These are phyloP conservation scores for Tadarida brasiliensis DNA, from an alignment of 2,797 vertebrate genomes.

Conservation along the genomic window DNA sequence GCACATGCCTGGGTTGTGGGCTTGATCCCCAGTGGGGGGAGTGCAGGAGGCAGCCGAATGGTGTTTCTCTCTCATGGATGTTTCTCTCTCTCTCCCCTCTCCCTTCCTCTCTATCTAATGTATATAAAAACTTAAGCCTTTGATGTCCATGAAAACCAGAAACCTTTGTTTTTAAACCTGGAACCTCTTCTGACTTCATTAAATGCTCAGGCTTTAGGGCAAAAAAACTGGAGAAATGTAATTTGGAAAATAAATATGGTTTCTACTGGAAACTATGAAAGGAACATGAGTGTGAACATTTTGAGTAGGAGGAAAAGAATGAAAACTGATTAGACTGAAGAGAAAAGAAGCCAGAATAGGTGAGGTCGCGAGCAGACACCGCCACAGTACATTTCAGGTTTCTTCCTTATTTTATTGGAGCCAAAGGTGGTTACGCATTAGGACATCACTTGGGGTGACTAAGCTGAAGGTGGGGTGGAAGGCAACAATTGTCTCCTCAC, in stretches of 20 bases:
- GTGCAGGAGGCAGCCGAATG: too few relatives aligned
- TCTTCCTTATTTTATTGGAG: neutral
- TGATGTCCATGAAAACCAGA: neutral
- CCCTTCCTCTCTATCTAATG: too few relatives aligned
- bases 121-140: neutral
- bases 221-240: neutral
- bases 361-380: accelerated
- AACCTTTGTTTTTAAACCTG: neutral
- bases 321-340: neutral
- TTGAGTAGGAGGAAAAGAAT: slow-evolving; percentile 15
- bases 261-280: slow-evolving; percentile 32
- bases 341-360: neutral
- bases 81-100: too few relatives aligned
- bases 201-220: neutral
- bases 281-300: neutral
- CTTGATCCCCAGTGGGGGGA: too few relatives aligned
- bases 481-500: neutral
- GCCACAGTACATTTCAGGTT: accelerated
- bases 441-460: neutral
- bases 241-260: neutral
- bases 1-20: too few relatives aligned
- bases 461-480: neutral
- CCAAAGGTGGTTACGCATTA: neutral
- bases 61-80: too few relatives aligned
- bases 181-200: neutral